phyloP scores from a whole-genome alignment of 2,113 vertebrate species.

The Pagrus major region DNA sequence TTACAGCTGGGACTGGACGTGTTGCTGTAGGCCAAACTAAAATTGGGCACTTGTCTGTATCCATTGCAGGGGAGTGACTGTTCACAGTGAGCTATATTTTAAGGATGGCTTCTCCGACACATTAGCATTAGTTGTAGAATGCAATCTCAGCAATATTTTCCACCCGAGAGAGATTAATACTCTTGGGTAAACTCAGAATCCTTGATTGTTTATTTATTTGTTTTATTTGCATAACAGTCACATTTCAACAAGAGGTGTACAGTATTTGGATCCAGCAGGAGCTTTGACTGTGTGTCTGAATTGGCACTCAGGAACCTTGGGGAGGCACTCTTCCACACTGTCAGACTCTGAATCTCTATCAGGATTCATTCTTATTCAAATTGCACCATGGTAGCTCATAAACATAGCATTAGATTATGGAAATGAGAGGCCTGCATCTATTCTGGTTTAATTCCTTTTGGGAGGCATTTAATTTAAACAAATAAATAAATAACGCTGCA shows the following conservation, averaged over 20 bases:
- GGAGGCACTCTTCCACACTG: conserved; percentile 63
- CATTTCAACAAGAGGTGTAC: background rate
- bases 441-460: conserved; percentile 84
- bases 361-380: conserved; percentile 80
- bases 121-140: conserved; percentile 5
- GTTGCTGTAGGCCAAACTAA: background rate
- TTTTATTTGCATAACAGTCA: conserved; percentile 15
- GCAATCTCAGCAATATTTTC: conserved; percentile 23
- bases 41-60: background rate
- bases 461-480: conserved; percentile 85
- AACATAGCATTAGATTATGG: conserved; percentile 86
- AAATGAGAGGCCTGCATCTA: conserved; percentile 83
- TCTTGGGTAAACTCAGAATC: conserved; percentile 11
- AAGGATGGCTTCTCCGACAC: background rate
- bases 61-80: background rate
- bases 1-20: background rate
- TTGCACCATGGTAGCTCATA: conserved; percentile 72
- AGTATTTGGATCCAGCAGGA: conserved; percentile 33
- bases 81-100: background rate
- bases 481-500: conserved; percentile 82
- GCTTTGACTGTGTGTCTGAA: conserved; percentile 28
- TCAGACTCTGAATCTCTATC: conserved; percentile 65
- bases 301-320: conserved; percentile 51
- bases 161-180: conserved; percentile 12
- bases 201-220: conserved; percentile 43